A percentile compares a stretch with the other conserved stretches of the same genome.
These are phyloP conservation scores for Eriosoma lanigerum DNA, from an alignment of 1,140 invertebrate genomes.

Conservation along the genomic window DNA sequence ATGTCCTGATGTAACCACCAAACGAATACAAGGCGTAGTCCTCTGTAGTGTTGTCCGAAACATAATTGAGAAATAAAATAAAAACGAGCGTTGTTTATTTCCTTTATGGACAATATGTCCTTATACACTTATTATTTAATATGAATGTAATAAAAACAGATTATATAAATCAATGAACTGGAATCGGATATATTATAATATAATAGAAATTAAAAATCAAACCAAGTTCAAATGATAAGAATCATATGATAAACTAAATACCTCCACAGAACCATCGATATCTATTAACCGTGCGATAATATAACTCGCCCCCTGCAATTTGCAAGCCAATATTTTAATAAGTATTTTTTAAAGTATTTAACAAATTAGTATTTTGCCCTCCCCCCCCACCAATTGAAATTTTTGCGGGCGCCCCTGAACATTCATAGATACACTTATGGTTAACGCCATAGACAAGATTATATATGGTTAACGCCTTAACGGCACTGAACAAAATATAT, in stretches of 20 bases:
- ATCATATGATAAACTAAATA: slow-evolving; percentile 34
- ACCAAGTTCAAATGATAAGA: slow-evolving; percentile 50
- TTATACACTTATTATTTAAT: not conserved
- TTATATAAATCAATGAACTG: not conserved
- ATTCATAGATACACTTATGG: too few relatives aligned
- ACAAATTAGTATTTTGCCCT: too few relatives aligned
- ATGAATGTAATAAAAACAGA: not conserved
- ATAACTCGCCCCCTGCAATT: too few relatives aligned
- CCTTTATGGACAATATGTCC: not conserved
- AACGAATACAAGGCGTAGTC: slow-evolving; percentile 28
- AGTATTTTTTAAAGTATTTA: too few relatives aligned
- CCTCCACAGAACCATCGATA: too few relatives aligned
- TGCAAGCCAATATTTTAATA: too few relatives aligned
- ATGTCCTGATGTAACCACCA: not conserved
- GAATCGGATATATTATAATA: not conserved
- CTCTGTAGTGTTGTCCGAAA: slow-evolving; percentile 36
- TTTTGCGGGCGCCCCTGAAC: too few relatives aligned
- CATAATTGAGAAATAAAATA: not conserved
- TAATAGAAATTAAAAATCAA: slow-evolving; percentile 27
- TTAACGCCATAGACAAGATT: too few relatives aligned
- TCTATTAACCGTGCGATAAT: too few relatives aligned
- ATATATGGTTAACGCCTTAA: too few relatives aligned
- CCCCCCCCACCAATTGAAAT: too few relatives aligned
- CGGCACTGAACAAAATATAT: too few relatives aligned
- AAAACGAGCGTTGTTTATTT: not conserved